Evolutionary conservation across 1,140 invertebrate species (phyloP), one percentile per base, ranked within the genome.

Genomic region (Oreohelix idahoensis): DNA sequence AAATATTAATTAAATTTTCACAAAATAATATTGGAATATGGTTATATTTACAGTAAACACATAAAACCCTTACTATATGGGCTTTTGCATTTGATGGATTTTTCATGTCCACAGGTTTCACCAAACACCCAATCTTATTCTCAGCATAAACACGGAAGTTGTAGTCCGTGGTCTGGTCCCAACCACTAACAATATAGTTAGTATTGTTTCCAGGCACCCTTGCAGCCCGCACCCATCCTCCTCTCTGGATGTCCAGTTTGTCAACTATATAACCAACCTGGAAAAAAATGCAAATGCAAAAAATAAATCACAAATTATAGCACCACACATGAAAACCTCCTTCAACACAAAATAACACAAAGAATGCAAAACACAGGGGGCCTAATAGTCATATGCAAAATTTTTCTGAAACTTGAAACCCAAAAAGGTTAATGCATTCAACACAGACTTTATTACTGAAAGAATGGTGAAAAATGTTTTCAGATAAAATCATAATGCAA

Each of bases 71-170:
- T 85, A 92, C 92, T 86, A 83, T 88, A 90, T 74, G 95, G 94
- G 70, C 96, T 96, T 92, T 97, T 97, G 51, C 96, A 97, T 66
- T 95, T 96, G 26, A 98, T 95, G 39, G 97, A 91, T 29, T 94
- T 36, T 96, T 97, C 0, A 90, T 95, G 94, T 87, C 97, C 96
- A 88, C 98, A 4, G 98, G 95, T n/a, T 87, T 98, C 96, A 63
- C 97, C 98, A n/a, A 77, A 97, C 94, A 26, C n/a, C 99, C 99
- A 90, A 99, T 98, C 26, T 99, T 96, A 92, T 99, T 99, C 92
- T 99, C 95, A 0, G 98, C 98, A 89, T 96, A 98, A 0, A 99
- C 95, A 81, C 99, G 93, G 95, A 99, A 99, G 91, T 98, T 97
- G 92, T 99, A 99, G 89, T 97, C n/a, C 95, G 88, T 98, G 97